Evolutionary conservation across 2,113 vertebrate genomes (phyloP).

Genomic region (Paramisgurnus dabryanus): DNA sequence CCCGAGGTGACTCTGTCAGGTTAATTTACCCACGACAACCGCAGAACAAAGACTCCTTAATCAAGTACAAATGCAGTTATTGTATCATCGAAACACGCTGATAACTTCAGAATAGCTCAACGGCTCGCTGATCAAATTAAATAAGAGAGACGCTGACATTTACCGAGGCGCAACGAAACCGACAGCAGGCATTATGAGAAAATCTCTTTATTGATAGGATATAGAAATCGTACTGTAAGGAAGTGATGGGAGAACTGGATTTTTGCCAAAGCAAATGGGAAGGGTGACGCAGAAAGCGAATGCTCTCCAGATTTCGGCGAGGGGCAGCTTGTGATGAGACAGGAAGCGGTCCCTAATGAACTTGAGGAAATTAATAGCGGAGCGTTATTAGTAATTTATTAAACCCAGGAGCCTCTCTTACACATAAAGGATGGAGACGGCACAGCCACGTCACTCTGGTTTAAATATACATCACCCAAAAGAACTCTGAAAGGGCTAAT

Average conservation of each 20-base stretch:
- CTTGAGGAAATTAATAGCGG: constrained; percentile 72
- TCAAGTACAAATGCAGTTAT: constrained; percentile 47
- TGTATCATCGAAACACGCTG: constrained; percentile 25
- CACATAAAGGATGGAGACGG: constrained; percentile 61
- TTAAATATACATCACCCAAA: constrained; percentile 41
- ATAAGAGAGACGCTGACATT: constrained; percentile 54
- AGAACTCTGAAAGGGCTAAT: constrained; percentile 5
- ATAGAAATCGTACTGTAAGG: constrained; percentile 27
- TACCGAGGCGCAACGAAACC: constrained; percentile 41
- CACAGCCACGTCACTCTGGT: constrained; percentile 51
- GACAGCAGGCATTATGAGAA: constrained; percentile 49
- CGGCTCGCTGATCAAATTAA: constrained; percentile 56
- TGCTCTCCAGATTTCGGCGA: constrained; percentile 54
- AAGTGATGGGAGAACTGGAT: constrained; percentile 40
- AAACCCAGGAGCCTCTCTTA: constrained; percentile 68
- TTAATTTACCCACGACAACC: constrained; percentile 37
- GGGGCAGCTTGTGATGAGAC: constrained; percentile 50
- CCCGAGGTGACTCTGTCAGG: constrained; percentile 26
- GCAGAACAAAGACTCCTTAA: constrained; percentile 44
- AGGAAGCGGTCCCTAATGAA: constrained; percentile 68
- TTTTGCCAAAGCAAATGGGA: constrained; percentile 21
- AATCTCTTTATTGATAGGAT: constrained; percentile 57
- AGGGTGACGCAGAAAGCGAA: constrained; percentile 2
- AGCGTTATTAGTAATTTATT: constrained; percentile 76
- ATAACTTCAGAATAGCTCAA: constrained; percentile 36